A percentile compares a stretch with the other conserved stretches of the same genome.
Conservation (phyloP, 1,140 invertebrate species). For the Drosophila athabasca region DNA sequence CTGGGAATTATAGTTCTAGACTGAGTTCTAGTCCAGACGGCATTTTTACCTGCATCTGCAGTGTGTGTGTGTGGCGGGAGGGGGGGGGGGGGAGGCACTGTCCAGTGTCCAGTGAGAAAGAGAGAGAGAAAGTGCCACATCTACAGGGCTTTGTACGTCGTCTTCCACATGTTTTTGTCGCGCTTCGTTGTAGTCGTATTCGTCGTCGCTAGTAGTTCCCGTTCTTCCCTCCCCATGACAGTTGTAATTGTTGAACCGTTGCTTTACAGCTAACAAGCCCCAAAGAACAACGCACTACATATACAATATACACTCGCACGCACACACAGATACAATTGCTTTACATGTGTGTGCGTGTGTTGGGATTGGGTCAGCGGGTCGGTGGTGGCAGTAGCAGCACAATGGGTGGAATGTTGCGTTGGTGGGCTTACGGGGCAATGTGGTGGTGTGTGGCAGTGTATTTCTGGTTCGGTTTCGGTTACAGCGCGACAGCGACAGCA, state of each 20-base stretch:
- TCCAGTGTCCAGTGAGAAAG: conserved; percentile 1
- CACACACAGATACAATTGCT: conserved; percentile 10
- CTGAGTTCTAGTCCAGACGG: too few relatives aligned
- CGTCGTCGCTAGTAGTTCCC: background rate
- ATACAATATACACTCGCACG: conserved; percentile 6
- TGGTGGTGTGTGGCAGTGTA: conserved; percentile 38
- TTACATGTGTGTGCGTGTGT: conserved; percentile 31
- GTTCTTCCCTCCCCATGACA: background rate
- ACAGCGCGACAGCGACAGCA: conserved; percentile 29
- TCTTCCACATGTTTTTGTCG: conserved; percentile 11
- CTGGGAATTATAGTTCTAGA: background rate
- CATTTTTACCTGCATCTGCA: too few relatives aligned
- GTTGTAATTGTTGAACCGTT: conserved; percentile 54
- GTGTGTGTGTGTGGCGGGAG: too few relatives aligned
- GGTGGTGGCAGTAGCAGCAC: conserved; percentile 38
- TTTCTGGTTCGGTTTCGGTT: conserved; percentile 54
- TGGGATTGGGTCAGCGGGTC: conserved; percentile 78
- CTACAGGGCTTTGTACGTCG: conserved; percentile 1
- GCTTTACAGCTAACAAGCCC: conserved; percentile 34
- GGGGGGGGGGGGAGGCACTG: background rate
- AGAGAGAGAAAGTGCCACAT: too few relatives aligned
- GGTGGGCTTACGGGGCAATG: conserved; percentile 40
- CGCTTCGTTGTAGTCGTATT: too few relatives aligned
- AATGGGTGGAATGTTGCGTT: conserved; percentile 71
- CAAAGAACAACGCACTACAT: conserved; percentile 40